A percentile compares a stretch with the other conserved stretches of the same genome.
Evolutionary conservation across 2,888 invertebrate genomes (phyloP).

Genomic region (Desoria tigrina): DNA sequence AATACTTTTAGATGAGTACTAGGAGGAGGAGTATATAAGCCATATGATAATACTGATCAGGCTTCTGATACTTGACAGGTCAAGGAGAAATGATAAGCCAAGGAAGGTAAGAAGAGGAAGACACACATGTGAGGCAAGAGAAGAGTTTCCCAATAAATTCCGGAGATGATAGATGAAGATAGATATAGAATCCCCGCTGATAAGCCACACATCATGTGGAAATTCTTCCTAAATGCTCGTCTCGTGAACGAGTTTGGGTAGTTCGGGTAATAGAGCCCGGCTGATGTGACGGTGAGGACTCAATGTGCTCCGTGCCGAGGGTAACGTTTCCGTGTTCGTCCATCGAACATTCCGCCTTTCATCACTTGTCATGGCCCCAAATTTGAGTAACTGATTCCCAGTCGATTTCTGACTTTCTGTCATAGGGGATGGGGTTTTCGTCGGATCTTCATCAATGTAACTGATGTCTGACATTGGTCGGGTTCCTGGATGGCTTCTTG

Average conservation of each 20-base stretch:
- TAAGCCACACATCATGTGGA: no score
- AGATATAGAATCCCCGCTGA: no score
- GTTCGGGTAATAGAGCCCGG: slow-evolving; percentile 57
- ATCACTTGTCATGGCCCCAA: slow-evolving; percentile 44
- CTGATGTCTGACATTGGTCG: slow-evolving; percentile 80
- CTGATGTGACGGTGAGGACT: slow-evolving; percentile 54
- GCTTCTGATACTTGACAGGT: no score
- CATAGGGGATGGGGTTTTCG: slow-evolving; percentile 59
- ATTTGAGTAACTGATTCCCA: slow-evolving; percentile 43
- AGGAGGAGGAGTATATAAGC: no score
- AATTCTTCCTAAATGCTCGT: slow-evolving; percentile 66
- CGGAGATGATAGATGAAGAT: no score
- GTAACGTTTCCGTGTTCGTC: slow-evolving; percentile 52
- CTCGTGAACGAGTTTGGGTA: slow-evolving; percentile 70
- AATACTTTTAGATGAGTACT: no score
- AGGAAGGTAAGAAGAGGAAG: slow-evolving; percentile 14
- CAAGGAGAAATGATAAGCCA: slow-evolving; percentile 21
- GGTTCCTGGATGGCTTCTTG: slow-evolving; percentile 73
- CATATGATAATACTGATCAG: no score
- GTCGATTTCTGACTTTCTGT: slow-evolving; percentile 54
- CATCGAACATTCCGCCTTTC: slow-evolving; percentile 51
- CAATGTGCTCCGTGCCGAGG: slow-evolving; percentile 46
- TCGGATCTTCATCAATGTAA: slow-evolving; percentile 73
- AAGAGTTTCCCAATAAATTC: background rate
- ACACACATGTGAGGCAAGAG: slow-evolving; percentile 12